phyloP scores from a whole-genome alignment of 1,140 invertebrate species.

The Lasaia peninsularis region DNA sequence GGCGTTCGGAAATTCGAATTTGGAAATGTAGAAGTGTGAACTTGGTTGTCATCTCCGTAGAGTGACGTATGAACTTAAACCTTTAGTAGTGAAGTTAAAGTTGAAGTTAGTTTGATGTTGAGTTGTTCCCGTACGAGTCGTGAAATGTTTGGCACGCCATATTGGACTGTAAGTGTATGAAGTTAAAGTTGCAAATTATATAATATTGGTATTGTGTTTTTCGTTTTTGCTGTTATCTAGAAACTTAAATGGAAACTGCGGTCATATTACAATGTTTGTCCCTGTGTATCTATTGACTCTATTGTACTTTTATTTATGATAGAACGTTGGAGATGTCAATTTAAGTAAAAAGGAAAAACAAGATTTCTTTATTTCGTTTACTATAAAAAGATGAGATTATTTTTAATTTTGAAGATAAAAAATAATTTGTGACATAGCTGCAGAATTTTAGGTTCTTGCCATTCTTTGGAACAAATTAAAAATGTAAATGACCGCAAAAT shows the following conservation, averaged over 20 bases:
- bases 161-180: neutral
- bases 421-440: too few species aligned
- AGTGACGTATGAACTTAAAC: constrained; percentile 18
- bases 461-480: neutral
- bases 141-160: neutral
- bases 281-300: too few species aligned
- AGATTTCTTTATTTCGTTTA: too few species aligned
- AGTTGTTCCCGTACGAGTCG: neutral
- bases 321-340: too few species aligned
- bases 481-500: constrained; percentile 4
- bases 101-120: neutral
- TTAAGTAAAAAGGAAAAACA: too few species aligned
- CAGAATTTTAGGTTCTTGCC: too few species aligned
- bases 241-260: too few species aligned
- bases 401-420: too few species aligned
- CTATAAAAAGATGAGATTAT: too few species aligned
- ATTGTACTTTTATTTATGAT: too few species aligned
- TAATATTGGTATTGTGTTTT: too few species aligned
- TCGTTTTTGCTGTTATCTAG: neutral
- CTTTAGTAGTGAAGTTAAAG: neutral
- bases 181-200: neutral
- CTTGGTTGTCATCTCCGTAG: constrained; percentile 13
- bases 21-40: constrained; percentile 25
- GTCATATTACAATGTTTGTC: too few species aligned
- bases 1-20: constrained; percentile 38